Conservation (phyloP, 2,888 invertebrate genomes). For the Colostygia pectinataria region DNA sequence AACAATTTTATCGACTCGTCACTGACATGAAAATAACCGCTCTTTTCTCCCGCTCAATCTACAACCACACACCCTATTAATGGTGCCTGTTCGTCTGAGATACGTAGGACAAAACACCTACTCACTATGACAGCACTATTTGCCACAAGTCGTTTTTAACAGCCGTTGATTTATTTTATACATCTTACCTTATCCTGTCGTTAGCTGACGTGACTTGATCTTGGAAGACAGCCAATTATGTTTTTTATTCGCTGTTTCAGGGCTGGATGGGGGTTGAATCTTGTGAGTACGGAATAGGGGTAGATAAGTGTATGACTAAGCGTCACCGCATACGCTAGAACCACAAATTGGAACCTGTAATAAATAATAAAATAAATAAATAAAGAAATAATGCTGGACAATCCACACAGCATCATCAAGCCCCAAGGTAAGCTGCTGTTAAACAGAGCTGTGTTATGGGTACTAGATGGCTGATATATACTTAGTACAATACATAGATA, state of each 20-base stretch:
- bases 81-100: constrained; percentile 66
- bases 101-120: constrained; percentile 56
- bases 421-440: too few species aligned
- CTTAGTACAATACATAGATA: too few species aligned
- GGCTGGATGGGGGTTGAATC: background rate
- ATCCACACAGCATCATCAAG: too few species aligned
- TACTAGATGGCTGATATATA: too few species aligned
- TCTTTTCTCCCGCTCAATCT: constrained; percentile 1
- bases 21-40: background rate
- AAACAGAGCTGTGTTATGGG: too few species aligned
- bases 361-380: too few species aligned
- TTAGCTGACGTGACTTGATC: constrained; percentile 16
- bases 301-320: too few species aligned
- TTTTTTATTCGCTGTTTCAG: constrained; percentile 3
- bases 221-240: constrained; percentile 10
- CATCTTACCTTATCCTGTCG: constrained; percentile 20
- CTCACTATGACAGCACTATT: constrained; percentile 56
- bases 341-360: too few species aligned
- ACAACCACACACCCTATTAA: constrained; percentile 34
- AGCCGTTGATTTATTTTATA: constrained; percentile 23
- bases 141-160: constrained; percentile 39
- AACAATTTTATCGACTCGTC: too few species aligned
- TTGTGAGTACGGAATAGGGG: background rate
- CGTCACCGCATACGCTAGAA: too few species aligned
- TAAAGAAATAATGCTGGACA: too few species aligned